Percentiles rank a stretch among this genome's conserved stretches.
phyloP scores from a whole-genome alignment of 1,140 invertebrate species.

The Bombus turneri region DNA sequence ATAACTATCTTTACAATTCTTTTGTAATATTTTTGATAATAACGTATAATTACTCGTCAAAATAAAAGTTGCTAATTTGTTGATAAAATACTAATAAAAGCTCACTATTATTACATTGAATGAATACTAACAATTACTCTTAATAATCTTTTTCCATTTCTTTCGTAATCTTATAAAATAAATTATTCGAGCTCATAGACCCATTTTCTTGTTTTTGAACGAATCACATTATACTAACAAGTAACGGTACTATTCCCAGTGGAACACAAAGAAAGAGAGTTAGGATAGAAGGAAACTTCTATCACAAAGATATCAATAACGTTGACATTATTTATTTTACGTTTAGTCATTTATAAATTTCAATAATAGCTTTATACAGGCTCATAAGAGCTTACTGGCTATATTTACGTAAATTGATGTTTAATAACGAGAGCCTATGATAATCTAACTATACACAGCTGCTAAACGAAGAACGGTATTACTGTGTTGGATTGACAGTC shows the following conservation, averaged over 20 bases:
- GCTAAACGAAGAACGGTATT: too few species aligned
- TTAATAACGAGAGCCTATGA: too few species aligned
- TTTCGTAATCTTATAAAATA: neutral
- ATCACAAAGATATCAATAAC: neutral
- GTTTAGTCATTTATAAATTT: neutral
- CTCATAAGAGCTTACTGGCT: too few species aligned
- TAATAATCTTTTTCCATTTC: neutral
- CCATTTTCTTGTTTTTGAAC: conserved; percentile 29
- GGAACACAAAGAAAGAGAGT: conserved; percentile 10
- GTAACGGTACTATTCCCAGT: conserved; percentile 28
- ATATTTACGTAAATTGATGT: too few species aligned
- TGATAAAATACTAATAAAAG: too few species aligned
- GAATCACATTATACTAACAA: neutral
- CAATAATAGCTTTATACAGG: neutral
- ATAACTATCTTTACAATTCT: too few species aligned
- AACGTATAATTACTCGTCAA: too few species aligned
- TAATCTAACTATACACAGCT: too few species aligned
- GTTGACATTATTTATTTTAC: neutral
- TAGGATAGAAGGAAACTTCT: neutral
- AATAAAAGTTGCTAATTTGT: neutral
- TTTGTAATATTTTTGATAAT: too few species aligned
- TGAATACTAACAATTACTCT: too few species aligned
- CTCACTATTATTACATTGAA: too few species aligned
- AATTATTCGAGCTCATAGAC: conserved; percentile 36
- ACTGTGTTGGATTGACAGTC: too few species aligned